phyloP scores from a whole-genome alignment of 2,888 invertebrate species.

The Nomada fabriciana region DNA sequence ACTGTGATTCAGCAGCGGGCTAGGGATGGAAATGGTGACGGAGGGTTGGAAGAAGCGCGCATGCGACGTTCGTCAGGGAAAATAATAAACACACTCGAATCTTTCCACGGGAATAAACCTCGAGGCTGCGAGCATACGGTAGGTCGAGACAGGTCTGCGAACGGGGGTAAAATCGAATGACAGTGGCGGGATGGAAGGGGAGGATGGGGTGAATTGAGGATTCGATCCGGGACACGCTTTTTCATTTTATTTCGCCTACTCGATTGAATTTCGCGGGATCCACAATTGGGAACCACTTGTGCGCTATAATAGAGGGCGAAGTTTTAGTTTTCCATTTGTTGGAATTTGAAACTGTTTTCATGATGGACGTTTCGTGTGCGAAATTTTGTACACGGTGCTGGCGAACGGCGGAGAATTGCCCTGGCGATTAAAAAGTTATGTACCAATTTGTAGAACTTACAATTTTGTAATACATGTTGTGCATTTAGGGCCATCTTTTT shows the following conservation, averaged over 20 bases:
- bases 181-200: background rate
- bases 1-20: constrained; percentile 57
- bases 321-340: background rate
- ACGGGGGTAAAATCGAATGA: background rate
- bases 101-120: constrained; percentile 53
- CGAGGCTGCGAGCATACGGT: constrained; percentile 35
- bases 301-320: background rate
- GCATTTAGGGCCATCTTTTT: too few relatives aligned
- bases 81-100: constrained; percentile 70
- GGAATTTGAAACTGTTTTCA: background rate
- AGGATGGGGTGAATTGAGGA: background rate
- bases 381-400: background rate
- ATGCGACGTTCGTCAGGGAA: constrained; percentile 21
- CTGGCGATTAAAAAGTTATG: too few relatives aligned
- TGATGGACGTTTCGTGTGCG: background rate
- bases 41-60: constrained; percentile 13
- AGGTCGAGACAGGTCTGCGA: constrained; percentile 26
- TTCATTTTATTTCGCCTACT: background rate
- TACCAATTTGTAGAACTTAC: too few relatives aligned
- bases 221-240: background rate
- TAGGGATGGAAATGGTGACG: background rate
- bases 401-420: too few relatives aligned
- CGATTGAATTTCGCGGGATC: background rate
- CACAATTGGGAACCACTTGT: background rate
- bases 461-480: too few relatives aligned